These are phyloP conservation scores for Leptinotarsa juncta DNA, from an alignment of 2,888 invertebrate species.

Conservation along the genomic window DNA sequence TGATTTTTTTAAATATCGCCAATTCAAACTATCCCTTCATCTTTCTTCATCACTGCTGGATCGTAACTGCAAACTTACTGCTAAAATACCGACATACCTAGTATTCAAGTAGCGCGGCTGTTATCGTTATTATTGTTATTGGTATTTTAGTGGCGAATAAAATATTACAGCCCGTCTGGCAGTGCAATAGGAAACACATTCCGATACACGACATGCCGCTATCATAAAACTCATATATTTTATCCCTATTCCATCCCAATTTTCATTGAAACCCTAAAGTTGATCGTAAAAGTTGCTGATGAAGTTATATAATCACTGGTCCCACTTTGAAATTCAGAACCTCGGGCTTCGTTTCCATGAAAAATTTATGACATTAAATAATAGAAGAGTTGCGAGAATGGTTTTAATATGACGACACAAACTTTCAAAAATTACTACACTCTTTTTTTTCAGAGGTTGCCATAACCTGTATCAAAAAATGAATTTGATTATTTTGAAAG, in stretches of 20 bases:
- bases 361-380: not conserved
- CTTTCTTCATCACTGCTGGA: not conserved
- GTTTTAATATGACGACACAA: too few species aligned
- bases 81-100: too few species aligned
- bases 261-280: slow-evolving; percentile 1
- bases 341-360: not conserved
- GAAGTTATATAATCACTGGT: not conserved
- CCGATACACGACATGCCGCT: not conserved
- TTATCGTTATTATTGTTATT: not conserved
- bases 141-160: not conserved
- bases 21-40: not conserved
- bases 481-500: too few species aligned
- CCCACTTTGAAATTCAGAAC: not conserved
- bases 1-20: not conserved
- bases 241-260: not conserved
- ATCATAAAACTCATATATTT: not conserved
- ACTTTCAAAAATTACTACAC: too few species aligned
- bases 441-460: too few species aligned
- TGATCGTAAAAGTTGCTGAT: not conserved
- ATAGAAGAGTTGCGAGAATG: not conserved
- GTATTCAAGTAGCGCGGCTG: not conserved
- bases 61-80: not conserved
- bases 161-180: not conserved
- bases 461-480: too few species aligned
- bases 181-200: not conserved